Evolutionary conservation across 2,113 vertebrate genomes (phyloP).

Genomic region (Triplophysa siluroides): DNA sequence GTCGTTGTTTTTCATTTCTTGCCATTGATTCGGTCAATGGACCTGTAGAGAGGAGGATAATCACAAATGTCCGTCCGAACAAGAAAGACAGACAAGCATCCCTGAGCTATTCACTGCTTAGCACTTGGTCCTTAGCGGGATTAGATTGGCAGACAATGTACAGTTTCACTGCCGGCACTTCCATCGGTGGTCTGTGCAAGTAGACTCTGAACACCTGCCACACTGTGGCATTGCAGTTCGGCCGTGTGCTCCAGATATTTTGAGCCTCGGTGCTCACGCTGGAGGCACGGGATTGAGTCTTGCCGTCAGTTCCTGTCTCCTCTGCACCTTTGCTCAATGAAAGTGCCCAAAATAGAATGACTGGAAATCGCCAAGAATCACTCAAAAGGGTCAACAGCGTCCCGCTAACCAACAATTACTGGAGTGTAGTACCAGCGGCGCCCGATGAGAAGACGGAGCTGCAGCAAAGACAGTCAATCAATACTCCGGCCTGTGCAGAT

Average conservation of each 20-base stretch:
- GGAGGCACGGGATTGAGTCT: too few relatives aligned
- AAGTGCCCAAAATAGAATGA: background rate
- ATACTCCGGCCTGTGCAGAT: slow-evolving; percentile 78
- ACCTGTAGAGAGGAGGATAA: background rate
- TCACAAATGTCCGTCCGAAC: background rate
- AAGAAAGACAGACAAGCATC: background rate
- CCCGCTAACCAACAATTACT: slow-evolving; percentile 54
- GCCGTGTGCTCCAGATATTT: too few relatives aligned
- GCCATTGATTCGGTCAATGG: background rate
- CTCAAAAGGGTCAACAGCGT: slow-evolving; percentile 18
- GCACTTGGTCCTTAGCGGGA: too few relatives aligned
- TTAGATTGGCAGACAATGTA: too few relatives aligned
- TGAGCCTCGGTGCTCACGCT: too few relatives aligned
- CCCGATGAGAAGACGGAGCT: slow-evolving; percentile 56
- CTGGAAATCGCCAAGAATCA: slow-evolving; percentile 9
- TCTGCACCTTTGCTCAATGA: background rate
- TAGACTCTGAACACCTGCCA: too few relatives aligned
- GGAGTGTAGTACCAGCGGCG: slow-evolving; percentile 43
- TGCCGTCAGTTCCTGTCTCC: background rate
- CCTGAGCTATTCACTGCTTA: background rate
- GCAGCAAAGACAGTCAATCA: slow-evolving; percentile 81
- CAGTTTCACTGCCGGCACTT: too few relatives aligned
- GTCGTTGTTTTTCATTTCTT: background rate
- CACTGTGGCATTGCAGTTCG: too few relatives aligned
- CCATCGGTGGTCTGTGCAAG: too few relatives aligned